Evolutionary conservation across 2,888 invertebrate genomes (phyloP), one percentile per base, ranked within the genome.

Genomic region (Yponomeuta malinellus): DNA sequence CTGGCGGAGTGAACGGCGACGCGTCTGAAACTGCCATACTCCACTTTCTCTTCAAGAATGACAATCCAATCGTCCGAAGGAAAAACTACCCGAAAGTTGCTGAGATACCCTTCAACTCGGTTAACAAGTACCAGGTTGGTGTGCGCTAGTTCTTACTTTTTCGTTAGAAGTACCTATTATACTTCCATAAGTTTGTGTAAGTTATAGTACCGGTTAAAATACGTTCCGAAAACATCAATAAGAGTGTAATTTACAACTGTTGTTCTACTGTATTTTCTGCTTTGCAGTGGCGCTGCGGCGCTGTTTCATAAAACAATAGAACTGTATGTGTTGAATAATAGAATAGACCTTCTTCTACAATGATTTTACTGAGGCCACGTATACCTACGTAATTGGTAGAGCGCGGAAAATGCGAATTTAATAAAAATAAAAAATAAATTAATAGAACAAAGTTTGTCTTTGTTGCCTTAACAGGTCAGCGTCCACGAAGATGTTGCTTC

Each of bases 81-180:
- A 93, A 94, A 74, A 94, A 94, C 74, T 96, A 96, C 88, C 96
- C 96, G 82, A 98, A 98, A 88, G 94, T 96, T 1, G 95, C 96
- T 78, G 98, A 98, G 92, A 94, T 98, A 83, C 98, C 98, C 64
- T 98, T 98, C 92, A 98, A 98, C 86, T 98, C 98, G 0, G 96
- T 96, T 72, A 98, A 98, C 91, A 98, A 98, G 88, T 98, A 97
- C 86, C 97, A 98, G 93, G 90, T 89, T 77, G 79, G 79, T 73
- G 52, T 33, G 8, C 1, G 33, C 2, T 48, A 23, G 31, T 12
- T 33, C 2, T 37, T 59, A 63, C 15, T 15, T 63, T 10, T 63
- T 23, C 1, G 15, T 59, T 2, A 6, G 4, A 59, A 59, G 59
- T 23, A 23, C 23, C 33, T 33, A 33, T 33, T 63, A 63, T 23